Evolutionary conservation across 2,113 vertebrate genomes (phyloP).

Genomic region (Ciconia maguari): DNA sequence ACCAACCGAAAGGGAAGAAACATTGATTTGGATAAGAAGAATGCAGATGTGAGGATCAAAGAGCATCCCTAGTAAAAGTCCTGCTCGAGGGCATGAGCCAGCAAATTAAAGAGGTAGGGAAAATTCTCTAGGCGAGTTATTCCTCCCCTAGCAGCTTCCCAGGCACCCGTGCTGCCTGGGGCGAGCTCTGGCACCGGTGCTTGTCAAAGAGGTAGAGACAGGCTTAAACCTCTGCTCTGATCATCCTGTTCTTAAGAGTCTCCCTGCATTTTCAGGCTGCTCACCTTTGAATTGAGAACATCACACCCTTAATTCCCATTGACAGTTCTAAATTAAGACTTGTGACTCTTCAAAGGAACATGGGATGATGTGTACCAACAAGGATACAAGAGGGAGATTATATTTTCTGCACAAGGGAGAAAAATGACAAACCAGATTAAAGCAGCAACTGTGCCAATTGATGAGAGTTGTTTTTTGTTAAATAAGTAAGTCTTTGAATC

Average conservation of each 20-base stretch:
- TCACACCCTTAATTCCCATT: background rate
- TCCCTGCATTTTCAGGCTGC: background rate
- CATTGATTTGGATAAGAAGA: background rate
- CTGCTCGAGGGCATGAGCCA: background rate
- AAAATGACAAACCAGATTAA: background rate
- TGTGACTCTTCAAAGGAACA: background rate
- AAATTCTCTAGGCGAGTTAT: background rate
- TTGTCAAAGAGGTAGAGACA: background rate
- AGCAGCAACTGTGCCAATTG: background rate
- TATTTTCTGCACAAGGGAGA: background rate
- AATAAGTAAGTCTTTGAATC: background rate
- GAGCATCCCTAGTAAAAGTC: background rate
- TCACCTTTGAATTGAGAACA: background rate
- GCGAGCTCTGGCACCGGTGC: background rate
- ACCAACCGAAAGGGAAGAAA: background rate
- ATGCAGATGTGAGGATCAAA: background rate
- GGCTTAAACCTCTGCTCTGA: background rate
- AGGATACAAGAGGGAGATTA: background rate
- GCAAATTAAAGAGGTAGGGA: background rate
- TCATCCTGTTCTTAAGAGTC: background rate
- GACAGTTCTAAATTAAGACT: background rate
- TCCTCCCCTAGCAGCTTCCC: background rate
- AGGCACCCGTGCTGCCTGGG: accelerated
- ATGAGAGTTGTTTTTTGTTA: background rate
- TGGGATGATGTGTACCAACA: background rate